Percentiles rank a stretch among this genome's conserved stretches.
phyloP scores from a whole-genome alignment of 2,113 vertebrate genomes.

The Callospermophilus lateralis region DNA sequence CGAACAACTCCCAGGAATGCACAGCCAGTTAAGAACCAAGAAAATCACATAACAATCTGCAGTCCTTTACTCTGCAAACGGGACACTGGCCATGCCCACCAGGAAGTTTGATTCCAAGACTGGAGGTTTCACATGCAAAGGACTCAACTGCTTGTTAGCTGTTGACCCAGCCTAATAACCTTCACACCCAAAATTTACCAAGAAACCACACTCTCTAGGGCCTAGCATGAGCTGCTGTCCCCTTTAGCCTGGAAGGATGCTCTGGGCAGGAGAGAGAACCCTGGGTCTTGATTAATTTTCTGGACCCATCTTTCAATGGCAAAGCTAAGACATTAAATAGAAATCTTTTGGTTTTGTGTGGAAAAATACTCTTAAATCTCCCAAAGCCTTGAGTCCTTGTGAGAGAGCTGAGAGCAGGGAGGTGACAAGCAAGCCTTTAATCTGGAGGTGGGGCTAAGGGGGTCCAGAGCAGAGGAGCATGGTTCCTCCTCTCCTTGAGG shows the following conservation, averaged over 20 bases:
- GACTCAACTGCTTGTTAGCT: neutral
- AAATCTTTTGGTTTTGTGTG: neutral
- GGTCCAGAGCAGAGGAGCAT: neutral
- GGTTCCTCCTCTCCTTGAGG: neutral
- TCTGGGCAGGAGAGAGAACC: neutral
- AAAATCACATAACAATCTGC: neutral
- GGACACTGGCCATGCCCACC: fast-evolving
- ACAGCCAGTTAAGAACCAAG: neutral
- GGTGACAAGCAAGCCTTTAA: neutral
- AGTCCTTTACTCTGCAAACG: neutral
- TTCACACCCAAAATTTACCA: neutral
- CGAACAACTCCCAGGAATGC: neutral
- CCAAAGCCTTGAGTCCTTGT: neutral
- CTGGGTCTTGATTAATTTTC: neutral
- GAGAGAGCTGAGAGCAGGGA: neutral
- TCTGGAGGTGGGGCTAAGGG: neutral
- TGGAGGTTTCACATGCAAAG: neutral
- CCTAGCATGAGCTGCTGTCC: neutral
- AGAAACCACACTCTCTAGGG: neutral
- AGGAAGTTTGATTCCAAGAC: neutral
- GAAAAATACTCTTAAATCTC: neutral
- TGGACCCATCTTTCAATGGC: neutral
- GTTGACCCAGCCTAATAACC: neutral
- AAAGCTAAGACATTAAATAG: neutral
- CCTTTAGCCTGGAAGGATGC: neutral